phyloP scores from a whole-genome alignment of 2,797 vertebrate species.

The Sebastolobus alascanus region DNA sequence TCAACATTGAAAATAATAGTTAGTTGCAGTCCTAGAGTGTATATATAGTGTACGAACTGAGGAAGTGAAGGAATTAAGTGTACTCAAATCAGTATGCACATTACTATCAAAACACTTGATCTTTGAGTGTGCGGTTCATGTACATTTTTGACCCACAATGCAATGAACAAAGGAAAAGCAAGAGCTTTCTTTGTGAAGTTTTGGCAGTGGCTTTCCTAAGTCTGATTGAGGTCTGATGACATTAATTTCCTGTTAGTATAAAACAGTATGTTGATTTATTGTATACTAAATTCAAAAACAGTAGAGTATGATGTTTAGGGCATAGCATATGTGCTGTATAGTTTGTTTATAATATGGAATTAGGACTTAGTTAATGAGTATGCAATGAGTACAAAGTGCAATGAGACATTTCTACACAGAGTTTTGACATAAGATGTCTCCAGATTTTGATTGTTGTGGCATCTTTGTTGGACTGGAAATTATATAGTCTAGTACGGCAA shows the following conservation, averaged over 20 bases:
- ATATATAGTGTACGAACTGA: no score
- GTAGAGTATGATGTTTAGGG: not conserved
- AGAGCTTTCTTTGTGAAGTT: not conserved
- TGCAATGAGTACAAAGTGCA: constrained; percentile 10
- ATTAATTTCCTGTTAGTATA: not conserved
- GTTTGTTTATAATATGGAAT: not conserved
- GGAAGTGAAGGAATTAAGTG: not conserved
- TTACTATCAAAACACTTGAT: not conserved
- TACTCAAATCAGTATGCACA: not conserved
- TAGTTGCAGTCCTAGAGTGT: no score
- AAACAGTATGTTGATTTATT: not conserved
- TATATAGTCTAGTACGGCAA: no score
- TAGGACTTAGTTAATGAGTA: not conserved
- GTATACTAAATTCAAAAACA: not conserved
- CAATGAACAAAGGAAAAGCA: not conserved
- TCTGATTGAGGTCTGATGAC: not conserved
- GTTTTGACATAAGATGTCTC: no score
- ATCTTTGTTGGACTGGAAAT: no score
- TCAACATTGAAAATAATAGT: accelerated
- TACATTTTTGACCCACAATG: not conserved
- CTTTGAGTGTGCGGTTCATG: not conserved
- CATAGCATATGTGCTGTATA: not conserved
- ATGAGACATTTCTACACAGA: not conserved
- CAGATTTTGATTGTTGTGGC: no score
- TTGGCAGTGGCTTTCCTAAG: not conserved